Percentiles rank a stretch among this genome's conserved stretches.
Evolutionary conservation across 2,888 invertebrate genomes (phyloP).

Genomic region (Pantelozetes paolii): DNA sequence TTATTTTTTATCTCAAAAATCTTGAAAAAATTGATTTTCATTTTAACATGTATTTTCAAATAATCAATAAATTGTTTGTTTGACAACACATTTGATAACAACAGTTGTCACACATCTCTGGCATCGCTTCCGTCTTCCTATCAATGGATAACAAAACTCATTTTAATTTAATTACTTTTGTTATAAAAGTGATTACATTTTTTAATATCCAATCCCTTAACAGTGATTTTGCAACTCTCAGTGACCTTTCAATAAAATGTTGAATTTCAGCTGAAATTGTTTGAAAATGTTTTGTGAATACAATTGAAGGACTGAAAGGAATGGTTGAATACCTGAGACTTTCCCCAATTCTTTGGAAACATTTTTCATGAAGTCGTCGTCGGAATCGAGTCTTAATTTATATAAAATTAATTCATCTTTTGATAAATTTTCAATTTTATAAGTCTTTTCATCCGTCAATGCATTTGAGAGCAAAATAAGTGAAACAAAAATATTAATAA

Average conservation of each 20-base stretch:
- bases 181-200: constrained; percentile 11
- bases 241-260: constrained; percentile 3
- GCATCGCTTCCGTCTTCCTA: constrained; percentile 26
- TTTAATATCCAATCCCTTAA: constrained; percentile 22
- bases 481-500: too few species aligned
- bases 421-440: too few species aligned
- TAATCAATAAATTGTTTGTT: too few species aligned
- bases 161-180: too few species aligned
- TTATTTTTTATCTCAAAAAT: too few species aligned
- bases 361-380: constrained; percentile 14
- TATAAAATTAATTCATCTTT: too few species aligned
- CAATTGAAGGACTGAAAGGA: too few species aligned
- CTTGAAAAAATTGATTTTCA: too few species aligned
- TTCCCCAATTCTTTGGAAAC: constrained; percentile 22
- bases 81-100: too few species aligned
- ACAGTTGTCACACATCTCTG: neutral
- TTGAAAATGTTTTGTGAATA: neutral
- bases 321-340: constrained; percentile 30
- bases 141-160: neutral
- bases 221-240: neutral
- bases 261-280: constrained; percentile 1
- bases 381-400: neutral
- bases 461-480: too few species aligned
- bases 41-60: too few species aligned
- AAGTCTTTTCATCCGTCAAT: too few species aligned